A percentile compares a stretch with the other conserved stretches of the same genome.
Conservation (phyloP, 1,140 invertebrate species). For the Mylabris phalerata region DNA sequence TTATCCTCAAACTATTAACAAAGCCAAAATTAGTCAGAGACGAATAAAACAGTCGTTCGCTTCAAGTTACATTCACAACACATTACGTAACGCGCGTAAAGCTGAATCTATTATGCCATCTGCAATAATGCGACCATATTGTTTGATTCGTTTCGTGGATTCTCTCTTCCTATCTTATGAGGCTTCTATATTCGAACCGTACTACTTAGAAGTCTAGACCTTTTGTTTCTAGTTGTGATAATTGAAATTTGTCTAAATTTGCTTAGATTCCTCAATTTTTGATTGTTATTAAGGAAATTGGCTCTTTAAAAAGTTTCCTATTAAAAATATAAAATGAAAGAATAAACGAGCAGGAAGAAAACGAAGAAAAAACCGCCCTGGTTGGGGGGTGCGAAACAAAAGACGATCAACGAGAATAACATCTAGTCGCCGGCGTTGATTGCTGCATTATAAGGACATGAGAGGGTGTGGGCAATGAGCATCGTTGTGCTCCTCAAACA, state of each 20-base stretch:
- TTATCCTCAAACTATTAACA: conserved; percentile 37
- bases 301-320: too few species aligned
- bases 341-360: conserved; percentile 15
- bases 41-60: conserved; percentile 27
- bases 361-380: conserved; percentile 25
- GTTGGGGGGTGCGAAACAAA: conserved; percentile 26
- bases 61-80: conserved; percentile 22
- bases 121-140: conserved; percentile 19
- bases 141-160: conserved; percentile 16
- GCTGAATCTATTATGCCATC: conserved; percentile 16
- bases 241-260: conserved; percentile 3
- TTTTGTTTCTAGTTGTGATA: conserved; percentile 7
- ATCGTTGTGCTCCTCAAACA: conserved; percentile 21
- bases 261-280: too few species aligned
- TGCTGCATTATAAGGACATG: conserved; percentile 29
- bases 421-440: conserved; percentile 31
- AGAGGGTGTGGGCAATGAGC: conserved; percentile 22
- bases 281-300: too few species aligned
- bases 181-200: too few species aligned
- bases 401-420: conserved; percentile 25
- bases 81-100: conserved; percentile 22
- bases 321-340: too few species aligned
- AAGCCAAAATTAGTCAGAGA: conserved; percentile 34
- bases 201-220: too few species aligned
- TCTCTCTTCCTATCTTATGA: not conserved